Conservation (phyloP, 2,797 vertebrate species). For the Pachyuromys duprasi region DNA sequence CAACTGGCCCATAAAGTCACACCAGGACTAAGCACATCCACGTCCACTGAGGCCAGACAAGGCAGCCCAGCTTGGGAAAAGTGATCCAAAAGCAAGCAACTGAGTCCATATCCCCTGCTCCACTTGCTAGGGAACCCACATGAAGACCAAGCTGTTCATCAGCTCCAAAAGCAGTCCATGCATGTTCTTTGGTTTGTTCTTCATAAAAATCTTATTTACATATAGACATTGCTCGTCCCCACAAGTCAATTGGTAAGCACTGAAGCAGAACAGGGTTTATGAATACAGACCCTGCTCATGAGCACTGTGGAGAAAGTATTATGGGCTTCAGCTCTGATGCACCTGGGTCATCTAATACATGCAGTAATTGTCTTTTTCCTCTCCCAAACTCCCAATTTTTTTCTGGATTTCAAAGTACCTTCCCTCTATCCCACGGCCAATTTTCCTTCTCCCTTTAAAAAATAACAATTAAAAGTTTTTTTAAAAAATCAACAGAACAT, state of each 20-base stretch:
- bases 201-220: neutral
- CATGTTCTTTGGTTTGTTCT: too few species aligned
- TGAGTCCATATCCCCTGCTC: too few species aligned
- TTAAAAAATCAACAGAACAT: neutral
- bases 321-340: neutral
- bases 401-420: conserved; percentile 25
- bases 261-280: neutral
- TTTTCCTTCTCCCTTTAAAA: neutral
- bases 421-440: neutral
- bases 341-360: neutral
- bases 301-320: neutral
- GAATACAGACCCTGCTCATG: neutral
- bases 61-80: too few species aligned
- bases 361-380: neutral
- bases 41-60: too few species aligned
- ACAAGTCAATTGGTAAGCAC: neutral
- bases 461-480: neutral
- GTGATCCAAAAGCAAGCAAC: too few species aligned
- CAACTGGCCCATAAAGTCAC: too few species aligned
- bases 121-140: too few species aligned
- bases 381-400: neutral
- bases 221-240: neutral
- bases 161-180: too few species aligned
- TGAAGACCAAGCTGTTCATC: too few species aligned
- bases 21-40: too few species aligned